phyloP scores from a whole-genome alignment of 2,888 invertebrate species.

The Cistogaster globosa region DNA sequence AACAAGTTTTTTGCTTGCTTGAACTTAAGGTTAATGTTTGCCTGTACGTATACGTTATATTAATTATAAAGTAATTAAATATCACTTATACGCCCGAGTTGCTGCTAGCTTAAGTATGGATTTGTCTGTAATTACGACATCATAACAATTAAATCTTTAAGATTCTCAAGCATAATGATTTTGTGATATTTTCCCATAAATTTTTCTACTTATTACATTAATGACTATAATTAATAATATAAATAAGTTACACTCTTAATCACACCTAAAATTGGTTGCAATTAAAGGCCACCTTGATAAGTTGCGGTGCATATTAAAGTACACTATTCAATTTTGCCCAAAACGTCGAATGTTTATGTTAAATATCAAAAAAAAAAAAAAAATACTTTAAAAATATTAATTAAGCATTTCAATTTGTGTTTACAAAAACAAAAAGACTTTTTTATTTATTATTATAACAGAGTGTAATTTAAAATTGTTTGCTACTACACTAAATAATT shows the following conservation, averaged over 20 bases:
- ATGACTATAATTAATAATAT: background rate
- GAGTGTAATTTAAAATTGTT: no score
- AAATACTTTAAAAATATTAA: no score
- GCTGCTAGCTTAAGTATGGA: background rate
- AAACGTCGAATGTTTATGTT: no score
- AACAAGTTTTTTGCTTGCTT: background rate
- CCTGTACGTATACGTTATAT: slow-evolving; percentile 26
- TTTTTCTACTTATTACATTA: background rate
- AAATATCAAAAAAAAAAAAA: no score
- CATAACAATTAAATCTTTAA: background rate
- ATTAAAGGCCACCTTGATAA: background rate
- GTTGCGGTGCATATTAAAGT: no score
- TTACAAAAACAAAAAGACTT: no score
- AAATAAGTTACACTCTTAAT: background rate
- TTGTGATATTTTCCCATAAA: background rate
- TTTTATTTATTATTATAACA: no score
- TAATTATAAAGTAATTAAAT: slow-evolving; percentile 58
- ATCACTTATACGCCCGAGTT: slow-evolving; percentile 40
- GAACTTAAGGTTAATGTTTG: background rate
- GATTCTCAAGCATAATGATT: background rate
- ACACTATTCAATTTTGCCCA: no score
- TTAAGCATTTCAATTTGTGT: no score
- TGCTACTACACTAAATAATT: no score
- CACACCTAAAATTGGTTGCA: background rate
- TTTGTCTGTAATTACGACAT: slow-evolving; percentile 27